Percentiles rank a stretch among this genome's conserved stretches.
These are phyloP conservation scores for Caretta caretta DNA, from an alignment of 2,113 vertebrate species.

Conservation along the genomic window DNA sequence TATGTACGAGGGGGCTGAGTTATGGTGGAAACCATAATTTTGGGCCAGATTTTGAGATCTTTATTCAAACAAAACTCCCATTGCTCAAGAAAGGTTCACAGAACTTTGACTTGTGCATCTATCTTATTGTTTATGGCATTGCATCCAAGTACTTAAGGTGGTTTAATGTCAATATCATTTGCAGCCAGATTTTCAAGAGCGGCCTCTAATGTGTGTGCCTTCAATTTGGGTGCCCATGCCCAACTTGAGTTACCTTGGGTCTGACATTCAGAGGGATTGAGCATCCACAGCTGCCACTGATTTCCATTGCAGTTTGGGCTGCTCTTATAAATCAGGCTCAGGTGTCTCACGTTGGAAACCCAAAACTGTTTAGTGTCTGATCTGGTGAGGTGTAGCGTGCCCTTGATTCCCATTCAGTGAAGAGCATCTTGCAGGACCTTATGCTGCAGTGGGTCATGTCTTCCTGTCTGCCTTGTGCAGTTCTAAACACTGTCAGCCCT, in stretches of 20 bases:
- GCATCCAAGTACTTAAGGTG: background rate
- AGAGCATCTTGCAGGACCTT: background rate
- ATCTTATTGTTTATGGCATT: background rate
- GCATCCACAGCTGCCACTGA: background rate
- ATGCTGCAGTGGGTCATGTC: accelerated
- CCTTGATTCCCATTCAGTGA: background rate
- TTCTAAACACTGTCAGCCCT: background rate
- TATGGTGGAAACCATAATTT: background rate
- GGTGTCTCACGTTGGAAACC: background rate
- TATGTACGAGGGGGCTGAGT: background rate
- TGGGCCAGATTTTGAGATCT: background rate
- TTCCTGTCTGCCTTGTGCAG: background rate
- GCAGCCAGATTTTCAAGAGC: accelerated
- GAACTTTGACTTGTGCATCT: accelerated
- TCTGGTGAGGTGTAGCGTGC: background rate
- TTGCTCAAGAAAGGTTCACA: constrained; percentile 2
- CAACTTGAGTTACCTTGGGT: background rate
- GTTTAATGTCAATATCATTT: accelerated
- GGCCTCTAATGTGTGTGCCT: accelerated
- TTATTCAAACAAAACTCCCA: background rate
- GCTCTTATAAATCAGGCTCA: background rate
- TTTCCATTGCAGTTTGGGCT: background rate
- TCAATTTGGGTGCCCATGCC: accelerated
- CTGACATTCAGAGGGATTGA: background rate
- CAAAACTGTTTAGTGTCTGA: background rate